Base-by-base conservation (phyloP, 2,888 invertebrate species). In the Lagria hirta region DNA sequence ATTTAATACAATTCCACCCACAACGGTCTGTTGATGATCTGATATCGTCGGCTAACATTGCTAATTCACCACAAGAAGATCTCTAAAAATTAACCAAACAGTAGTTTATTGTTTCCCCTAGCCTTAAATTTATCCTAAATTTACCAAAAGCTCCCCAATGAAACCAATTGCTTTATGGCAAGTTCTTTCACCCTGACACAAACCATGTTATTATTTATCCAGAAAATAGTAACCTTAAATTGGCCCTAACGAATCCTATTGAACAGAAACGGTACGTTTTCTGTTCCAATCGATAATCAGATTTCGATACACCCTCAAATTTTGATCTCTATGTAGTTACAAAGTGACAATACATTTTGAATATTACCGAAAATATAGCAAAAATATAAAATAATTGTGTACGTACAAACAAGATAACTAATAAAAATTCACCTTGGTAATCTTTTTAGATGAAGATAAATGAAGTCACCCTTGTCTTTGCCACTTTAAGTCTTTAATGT, bases 211-310 rank as follows among this genome's bases (percentile, higher is more conserved):
- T 64, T 65, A 65, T 65, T 65, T 65, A 57, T 55, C 55, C 58
- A 62, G 64, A 62, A 64, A 63, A 64, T 65, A 64, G 65, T 64
- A 62, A 63, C 62, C 67, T 66, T 64, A 69, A 70, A 70, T 69
- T 69, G 69, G 63, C 63, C 61, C 67, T 70, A 70, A 69, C 69
- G 70, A 70, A 69, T 66, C 62, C 68, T 61, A 69, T 70, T 69
- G 67, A 69, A 62, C 58, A 61, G 54, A 61, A 63, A 62, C 61
- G 56, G 62, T 62, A 63, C 62, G 63, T 16, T 27, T 27, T 34
- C 55, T 41, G 62, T 61, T 32, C 32, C 64, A 66, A 68, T 68
- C 66, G 65, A 66, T 66, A 67, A 60, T 58, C 53, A 58, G 57
- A 54, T 52, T 55, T 55, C 49, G 51, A 60, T 54, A 45, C 45